These are phyloP conservation scores for Mormyrops boulengeri DNA, from an alignment of 2,797 vertebrate genomes.

Conservation along the genomic window DNA sequence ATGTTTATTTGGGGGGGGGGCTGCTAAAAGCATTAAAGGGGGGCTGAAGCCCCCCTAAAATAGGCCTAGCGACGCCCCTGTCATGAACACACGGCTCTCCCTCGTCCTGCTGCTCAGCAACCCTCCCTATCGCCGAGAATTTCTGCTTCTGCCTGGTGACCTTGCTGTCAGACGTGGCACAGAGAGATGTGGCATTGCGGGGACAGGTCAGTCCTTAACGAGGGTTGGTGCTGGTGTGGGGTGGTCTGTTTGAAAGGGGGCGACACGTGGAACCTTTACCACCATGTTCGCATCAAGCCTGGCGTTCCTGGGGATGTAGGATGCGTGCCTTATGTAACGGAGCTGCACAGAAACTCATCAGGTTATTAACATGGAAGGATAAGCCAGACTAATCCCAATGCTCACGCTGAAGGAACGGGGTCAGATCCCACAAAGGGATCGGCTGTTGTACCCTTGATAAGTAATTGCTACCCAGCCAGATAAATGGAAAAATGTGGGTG, in stretches of 20 bases:
- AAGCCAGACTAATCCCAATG: background rate
- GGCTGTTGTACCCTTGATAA: background rate
- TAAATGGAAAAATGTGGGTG: background rate
- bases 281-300: background rate
- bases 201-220: slow-evolving; percentile 63
- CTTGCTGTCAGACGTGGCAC: slow-evolving; percentile 82
- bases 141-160: slow-evolving; percentile 95
- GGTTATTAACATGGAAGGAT: background rate
- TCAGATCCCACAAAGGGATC: background rate
- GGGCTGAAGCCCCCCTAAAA: background rate
- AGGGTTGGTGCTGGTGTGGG: background rate
- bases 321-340: background rate
- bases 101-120: slow-evolving; percentile 55
- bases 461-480: background rate
- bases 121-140: slow-evolving; percentile 85
- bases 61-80: background rate
- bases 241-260: background rate
- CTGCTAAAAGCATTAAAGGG: background rate
- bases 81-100: background rate
- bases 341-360: too few species aligned
- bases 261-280: background rate
- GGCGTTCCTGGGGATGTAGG: background rate
- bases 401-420: background rate
- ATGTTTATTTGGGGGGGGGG: background rate
- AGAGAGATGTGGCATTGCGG: slow-evolving; percentile 69